phyloP scores from a whole-genome alignment of 2,797 vertebrate species.

The Pygocentrus nattereri region DNA sequence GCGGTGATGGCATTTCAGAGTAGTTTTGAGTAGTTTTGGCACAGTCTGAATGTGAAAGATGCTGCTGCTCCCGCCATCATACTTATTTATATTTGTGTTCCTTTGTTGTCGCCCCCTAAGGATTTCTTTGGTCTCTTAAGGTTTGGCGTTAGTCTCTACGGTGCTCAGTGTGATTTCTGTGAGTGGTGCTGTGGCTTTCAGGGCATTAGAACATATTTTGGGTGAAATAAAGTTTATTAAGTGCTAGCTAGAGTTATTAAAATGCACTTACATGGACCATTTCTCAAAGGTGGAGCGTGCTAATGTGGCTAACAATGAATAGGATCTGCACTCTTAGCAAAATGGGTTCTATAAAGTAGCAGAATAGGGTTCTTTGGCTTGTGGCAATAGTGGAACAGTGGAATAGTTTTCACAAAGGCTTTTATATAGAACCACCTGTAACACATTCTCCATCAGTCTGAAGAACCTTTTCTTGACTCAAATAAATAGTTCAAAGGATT shows the following conservation, averaged over 20 bases:
- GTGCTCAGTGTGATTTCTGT: neutral
- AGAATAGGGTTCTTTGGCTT: no score
- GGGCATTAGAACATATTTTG: neutral
- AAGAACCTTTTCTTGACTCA: no score
- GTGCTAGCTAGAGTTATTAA: neutral
- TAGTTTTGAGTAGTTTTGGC: neutral
- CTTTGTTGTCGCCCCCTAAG: neutral
- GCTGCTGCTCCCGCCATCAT: conserved; percentile 19
- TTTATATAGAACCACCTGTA: no score
- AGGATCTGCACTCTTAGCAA: neutral
- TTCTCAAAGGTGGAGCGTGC: no score
- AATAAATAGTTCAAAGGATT: no score
- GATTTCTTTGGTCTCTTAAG: neutral
- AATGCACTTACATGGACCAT: neutral
- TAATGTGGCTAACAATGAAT: neutral
- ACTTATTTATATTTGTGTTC: conserved; percentile 5
- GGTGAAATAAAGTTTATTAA: neutral
- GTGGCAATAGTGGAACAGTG: no score
- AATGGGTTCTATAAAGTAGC: no score
- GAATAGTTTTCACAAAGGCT: no score
- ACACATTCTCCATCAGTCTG: no score
- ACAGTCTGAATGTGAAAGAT: conserved; percentile 18
- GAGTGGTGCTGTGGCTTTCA: neutral
- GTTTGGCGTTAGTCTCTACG: neutral
- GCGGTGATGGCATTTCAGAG: neutral